These are phyloP conservation scores for Amitus sp. DNA, from an alignment of 2,888 invertebrate species.

Conservation along the genomic window DNA sequence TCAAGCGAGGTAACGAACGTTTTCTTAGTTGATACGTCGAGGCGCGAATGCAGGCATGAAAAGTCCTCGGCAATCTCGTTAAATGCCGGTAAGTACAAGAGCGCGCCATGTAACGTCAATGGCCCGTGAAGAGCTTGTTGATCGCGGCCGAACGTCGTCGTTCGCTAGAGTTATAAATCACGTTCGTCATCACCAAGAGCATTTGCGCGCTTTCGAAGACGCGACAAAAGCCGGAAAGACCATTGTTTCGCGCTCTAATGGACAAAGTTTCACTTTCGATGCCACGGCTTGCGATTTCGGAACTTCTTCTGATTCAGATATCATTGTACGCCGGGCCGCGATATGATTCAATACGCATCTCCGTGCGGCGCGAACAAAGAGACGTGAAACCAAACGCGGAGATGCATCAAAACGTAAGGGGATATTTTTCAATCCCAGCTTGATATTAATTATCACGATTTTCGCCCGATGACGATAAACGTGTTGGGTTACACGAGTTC, in stretches of 20 bases:
- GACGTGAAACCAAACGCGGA: background rate
- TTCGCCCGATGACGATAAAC: too few relatives aligned
- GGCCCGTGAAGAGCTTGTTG: conserved; percentile 2
- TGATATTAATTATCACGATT: conserved; percentile 1
- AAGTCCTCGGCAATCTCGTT: conserved; percentile 12
- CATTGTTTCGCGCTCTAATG: conserved; percentile 17
- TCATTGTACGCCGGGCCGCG: background rate
- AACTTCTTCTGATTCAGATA: background rate
- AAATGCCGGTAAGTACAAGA: conserved; percentile 1
- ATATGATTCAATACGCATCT: background rate
- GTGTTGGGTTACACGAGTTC: too few relatives aligned
- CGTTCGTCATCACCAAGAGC: conserved; percentile 2
- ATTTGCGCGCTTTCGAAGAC: conserved; percentile 13
- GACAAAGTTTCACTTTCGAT: conserved; percentile 28
- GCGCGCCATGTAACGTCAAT: conserved; percentile 9
- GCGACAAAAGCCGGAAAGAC: conserved; percentile 15
- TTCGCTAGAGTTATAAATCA: conserved; percentile 1
- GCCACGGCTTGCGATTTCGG: background rate
- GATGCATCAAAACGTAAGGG: background rate
- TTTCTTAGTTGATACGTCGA: conserved; percentile 8
- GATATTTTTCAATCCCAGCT: background rate
- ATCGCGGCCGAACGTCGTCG: conserved; percentile 8
- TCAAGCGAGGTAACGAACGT: background rate
- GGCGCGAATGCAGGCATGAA: conserved; percentile 11
- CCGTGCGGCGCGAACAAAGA: conserved; percentile 20